These are phyloP conservation scores for Cantharis nigra DNA, from an alignment of 2,888 invertebrate species.

Conservation along the genomic window DNA sequence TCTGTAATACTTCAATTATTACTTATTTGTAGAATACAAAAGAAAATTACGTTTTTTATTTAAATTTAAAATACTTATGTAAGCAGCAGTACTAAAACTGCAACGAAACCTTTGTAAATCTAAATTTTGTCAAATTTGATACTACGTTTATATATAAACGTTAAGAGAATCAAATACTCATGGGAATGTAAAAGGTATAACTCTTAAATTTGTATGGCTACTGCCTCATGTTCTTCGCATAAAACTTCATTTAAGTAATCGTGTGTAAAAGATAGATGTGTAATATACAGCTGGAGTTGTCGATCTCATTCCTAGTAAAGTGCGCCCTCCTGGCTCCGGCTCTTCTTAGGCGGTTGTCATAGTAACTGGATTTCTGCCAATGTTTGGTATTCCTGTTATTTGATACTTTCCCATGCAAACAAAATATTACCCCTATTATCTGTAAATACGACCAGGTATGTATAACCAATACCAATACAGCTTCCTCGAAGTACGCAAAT, in stretches of 20 bases:
- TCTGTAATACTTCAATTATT: not conserved
- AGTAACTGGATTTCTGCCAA: slow-evolving; percentile 22
- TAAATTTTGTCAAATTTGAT: not conserved
- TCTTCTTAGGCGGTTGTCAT: slow-evolving; percentile 26
- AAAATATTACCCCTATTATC: slow-evolving; percentile 1
- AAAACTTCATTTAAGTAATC: slow-evolving; percentile 9
- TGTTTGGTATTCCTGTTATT: slow-evolving; percentile 15
- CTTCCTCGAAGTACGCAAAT: not conserved
- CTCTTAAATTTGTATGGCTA: not conserved
- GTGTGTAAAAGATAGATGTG: slow-evolving; percentile 13
- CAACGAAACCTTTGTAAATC: not conserved
- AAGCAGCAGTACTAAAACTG: not conserved
- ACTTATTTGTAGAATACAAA: not conserved
- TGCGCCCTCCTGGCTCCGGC: slow-evolving; percentile 28
- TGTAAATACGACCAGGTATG: not conserved
- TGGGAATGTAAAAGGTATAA: slow-evolving; percentile 3
- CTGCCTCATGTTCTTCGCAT: not conserved
- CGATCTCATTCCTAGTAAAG: slow-evolving; percentile 19
- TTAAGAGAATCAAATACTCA: not conserved
- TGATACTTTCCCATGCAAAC: slow-evolving; percentile 1
- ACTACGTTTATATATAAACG: not conserved
- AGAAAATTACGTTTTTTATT: not conserved
- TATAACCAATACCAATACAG: not conserved
- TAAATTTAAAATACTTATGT: not conserved
- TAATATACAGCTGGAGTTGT: slow-evolving; percentile 18